A percentile compares a stretch with the other conserved stretches of the same genome.
These are phyloP conservation scores for Leucania comma DNA, from an alignment of 2,888 invertebrate species.

Conservation along the genomic window DNA sequence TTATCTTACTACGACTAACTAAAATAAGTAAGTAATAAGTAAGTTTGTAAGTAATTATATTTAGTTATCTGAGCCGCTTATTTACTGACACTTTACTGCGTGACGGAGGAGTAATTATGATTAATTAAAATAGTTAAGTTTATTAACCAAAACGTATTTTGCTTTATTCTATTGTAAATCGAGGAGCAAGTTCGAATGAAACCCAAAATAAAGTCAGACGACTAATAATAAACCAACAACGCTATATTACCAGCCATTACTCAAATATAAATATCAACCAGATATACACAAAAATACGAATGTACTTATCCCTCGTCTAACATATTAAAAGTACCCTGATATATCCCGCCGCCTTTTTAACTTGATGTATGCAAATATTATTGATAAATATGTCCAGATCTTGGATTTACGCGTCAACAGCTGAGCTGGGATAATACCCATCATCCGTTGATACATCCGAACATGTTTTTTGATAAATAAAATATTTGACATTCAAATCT, in stretches of 20 bases:
- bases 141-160: too few species aligned
- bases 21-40: too few species aligned
- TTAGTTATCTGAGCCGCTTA: too few species aligned
- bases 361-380: constrained; percentile 41
- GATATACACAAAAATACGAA: constrained; percentile 16
- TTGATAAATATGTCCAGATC: constrained; percentile 32
- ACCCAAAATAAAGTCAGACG: not conserved
- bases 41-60: too few species aligned
- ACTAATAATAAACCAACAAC: not conserved
- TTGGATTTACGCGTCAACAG: constrained; percentile 41
- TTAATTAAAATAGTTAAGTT: too few species aligned
- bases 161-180: too few species aligned
- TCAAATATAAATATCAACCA: constrained; percentile 18
- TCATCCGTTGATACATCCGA: constrained; percentile 18
- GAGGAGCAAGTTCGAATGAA: not conserved
- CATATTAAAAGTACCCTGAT: constrained; percentile 30
- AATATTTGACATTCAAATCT: constrained; percentile 3
- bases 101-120: too few species aligned
- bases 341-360: constrained; percentile 30
- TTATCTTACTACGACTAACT: too few species aligned
- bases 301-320: not conserved
- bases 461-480: constrained; percentile 23
- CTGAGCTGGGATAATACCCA: constrained; percentile 37
- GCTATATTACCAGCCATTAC: constrained; percentile 8
- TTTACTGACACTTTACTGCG: too few species aligned